Conservation (phyloP, 2,113 vertebrate genomes). For the Cebidichthys violaceus region DNA sequence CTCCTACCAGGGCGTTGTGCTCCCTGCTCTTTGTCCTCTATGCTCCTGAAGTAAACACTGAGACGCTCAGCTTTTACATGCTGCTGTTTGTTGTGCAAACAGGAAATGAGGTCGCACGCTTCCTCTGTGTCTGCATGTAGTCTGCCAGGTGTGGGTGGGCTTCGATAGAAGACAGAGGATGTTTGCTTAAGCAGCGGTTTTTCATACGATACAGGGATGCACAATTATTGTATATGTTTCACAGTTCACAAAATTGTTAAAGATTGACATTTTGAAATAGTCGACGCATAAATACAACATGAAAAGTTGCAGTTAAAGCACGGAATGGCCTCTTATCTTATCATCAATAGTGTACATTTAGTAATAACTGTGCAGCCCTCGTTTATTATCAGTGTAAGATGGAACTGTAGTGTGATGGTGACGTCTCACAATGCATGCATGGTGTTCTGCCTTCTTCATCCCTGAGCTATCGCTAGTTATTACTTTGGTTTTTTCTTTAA, state of each 20-base stretch:
- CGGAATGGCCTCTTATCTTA: neutral
- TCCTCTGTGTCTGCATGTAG: conserved; percentile 56
- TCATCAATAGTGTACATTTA: neutral
- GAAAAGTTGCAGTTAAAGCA: neutral
- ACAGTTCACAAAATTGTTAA: neutral
- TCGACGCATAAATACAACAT: neutral
- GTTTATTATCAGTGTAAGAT: conserved; percentile 39
- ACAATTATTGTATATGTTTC: conserved; percentile 15
- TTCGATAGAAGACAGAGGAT: conserved; percentile 10
- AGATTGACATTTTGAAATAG: conserved; percentile 1
- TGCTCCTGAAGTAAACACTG: conserved; percentile 65
- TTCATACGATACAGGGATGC: conserved; percentile 24
- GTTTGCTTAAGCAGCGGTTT: conserved; percentile 22
- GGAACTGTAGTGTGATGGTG: neutral
- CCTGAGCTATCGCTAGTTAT: neutral
- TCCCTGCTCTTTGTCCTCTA: conserved; percentile 26
- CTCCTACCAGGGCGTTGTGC: conserved; percentile 54
- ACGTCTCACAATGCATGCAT: conserved; percentile 43
- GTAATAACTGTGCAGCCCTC: conserved; percentile 32
- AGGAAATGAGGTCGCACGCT: conserved; percentile 48
- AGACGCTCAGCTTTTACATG: conserved; percentile 68
- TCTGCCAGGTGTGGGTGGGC: conserved; percentile 22
- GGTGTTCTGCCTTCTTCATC: conserved; percentile 20
- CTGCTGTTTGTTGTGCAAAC: conserved; percentile 79
- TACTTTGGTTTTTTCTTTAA: neutral